A percentile compares a stretch with the other conserved stretches of the same genome.
These are phyloP conservation scores for Nansenia antarctica DNA, from an alignment of 2,113 vertebrate species.

Conservation along the genomic window DNA sequence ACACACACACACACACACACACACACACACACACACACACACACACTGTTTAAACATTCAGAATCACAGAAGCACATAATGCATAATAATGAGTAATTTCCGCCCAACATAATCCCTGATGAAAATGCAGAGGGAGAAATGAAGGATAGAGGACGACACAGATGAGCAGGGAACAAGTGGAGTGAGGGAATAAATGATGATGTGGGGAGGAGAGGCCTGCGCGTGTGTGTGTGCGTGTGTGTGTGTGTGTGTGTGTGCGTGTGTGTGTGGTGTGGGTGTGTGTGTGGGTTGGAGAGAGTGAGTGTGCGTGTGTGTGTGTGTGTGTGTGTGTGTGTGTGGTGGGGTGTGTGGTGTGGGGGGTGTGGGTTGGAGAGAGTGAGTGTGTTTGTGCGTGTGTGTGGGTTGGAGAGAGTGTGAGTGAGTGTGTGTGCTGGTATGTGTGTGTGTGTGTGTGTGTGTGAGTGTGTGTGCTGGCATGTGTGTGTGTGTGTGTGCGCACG, in stretches of 20 bases:
- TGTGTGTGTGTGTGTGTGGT: too few species aligned
- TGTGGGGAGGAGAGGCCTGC: neutral
- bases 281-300: neutral
- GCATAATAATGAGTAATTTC: slow-evolving; percentile 72
- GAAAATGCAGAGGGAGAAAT: slow-evolving; percentile 48
- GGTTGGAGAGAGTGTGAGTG: slow-evolving; percentile 18
- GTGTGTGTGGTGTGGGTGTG: too few species aligned
- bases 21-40: slow-evolving; percentile 30
- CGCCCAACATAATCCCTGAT: slow-evolving; percentile 64
- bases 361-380: too few species aligned
- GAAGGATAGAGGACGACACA: neutral
- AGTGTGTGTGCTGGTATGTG: slow-evolving; percentile 18
- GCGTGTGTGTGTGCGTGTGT: slow-evolving; percentile 8
- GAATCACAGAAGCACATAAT: slow-evolving; percentile 65
- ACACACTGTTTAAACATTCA: slow-evolving; percentile 59
- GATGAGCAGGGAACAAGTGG: slow-evolving; percentile 52
- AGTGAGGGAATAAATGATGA: slow-evolving; percentile 59
- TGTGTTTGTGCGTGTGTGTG: slow-evolving; percentile 22
- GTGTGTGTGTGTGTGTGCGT: slow-evolving; percentile 32
- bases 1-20: slow-evolving; percentile 14
- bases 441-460: slow-evolving; percentile 34
- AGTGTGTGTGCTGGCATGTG: neutral
- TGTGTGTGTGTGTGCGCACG: too few species aligned
- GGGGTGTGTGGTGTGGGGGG: too few species aligned
- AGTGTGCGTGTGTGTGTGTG: neutral